phyloP scores from a whole-genome alignment of 2,797 vertebrate genomes.

The Eulemur coronatus region DNA sequence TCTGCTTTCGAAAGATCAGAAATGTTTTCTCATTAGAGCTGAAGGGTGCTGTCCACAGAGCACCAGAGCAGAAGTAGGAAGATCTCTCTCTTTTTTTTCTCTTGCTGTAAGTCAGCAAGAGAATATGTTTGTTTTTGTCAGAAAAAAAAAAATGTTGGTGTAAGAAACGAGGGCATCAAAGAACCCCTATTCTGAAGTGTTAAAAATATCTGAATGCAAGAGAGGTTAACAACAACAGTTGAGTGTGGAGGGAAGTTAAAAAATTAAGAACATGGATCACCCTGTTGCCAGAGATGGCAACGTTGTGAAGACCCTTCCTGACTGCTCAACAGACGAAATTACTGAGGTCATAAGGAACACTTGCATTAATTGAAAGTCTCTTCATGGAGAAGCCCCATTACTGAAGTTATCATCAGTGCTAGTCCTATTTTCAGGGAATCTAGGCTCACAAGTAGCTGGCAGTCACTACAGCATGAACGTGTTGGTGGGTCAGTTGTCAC shows the following conservation, averaged over 20 bases:
- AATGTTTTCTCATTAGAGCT: background rate
- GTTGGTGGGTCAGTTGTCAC: background rate
- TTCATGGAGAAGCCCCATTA: background rate
- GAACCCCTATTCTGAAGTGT: background rate
- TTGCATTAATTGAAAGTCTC: background rate
- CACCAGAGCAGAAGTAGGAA: background rate
- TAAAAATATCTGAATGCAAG: background rate
- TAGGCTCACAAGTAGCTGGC: background rate
- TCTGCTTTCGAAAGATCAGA: conserved; percentile 2
- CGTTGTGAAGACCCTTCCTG: background rate
- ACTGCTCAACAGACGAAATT: background rate
- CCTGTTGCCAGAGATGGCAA: background rate
- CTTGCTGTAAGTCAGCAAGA: background rate
- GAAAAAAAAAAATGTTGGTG: background rate
- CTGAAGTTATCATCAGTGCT: background rate
- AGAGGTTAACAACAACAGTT: conserved; percentile 3
- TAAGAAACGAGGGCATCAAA: background rate
- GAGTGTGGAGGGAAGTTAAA: background rate
- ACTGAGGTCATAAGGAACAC: background rate
- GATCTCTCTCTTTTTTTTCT: background rate
- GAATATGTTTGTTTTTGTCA: background rate
- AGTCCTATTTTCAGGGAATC: background rate
- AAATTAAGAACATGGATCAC: background rate
- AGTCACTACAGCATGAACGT: background rate
- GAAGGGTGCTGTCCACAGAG: background rate